Evolutionary conservation across 2,888 invertebrate genomes (phyloP).

Genomic region (Augiades crinisus): DNA sequence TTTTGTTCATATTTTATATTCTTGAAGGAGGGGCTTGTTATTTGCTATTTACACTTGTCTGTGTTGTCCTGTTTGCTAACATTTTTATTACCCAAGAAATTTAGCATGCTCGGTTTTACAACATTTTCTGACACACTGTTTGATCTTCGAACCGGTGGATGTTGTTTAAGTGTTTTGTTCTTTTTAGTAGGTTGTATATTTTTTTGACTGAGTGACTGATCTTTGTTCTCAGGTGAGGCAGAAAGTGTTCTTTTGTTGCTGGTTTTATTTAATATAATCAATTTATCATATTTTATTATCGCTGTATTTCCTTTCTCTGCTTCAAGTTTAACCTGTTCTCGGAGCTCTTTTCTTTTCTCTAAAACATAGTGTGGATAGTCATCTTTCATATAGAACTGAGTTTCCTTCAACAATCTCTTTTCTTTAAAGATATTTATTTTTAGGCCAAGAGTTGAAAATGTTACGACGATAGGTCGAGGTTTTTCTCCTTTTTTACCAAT

Average conservation of each 20-base stretch:
- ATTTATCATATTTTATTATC: conserved; percentile 32
- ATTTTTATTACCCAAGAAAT: neutral
- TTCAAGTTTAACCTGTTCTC: conserved; percentile 27
- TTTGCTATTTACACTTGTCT: too few relatives aligned
- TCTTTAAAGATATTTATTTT: conserved; percentile 21
- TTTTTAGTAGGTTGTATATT: conserved; percentile 27
- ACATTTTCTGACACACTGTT: neutral
- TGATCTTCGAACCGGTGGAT: too few relatives aligned
- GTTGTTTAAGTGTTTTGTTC: conserved; percentile 26
- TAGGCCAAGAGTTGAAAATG: conserved; percentile 15
- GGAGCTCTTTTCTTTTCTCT: conserved; percentile 28
- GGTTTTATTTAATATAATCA: too few relatives aligned
- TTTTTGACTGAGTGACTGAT: conserved; percentile 6
- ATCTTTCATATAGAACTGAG: conserved; percentile 10
- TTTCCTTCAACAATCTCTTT: neutral
- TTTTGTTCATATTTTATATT: too few relatives aligned
- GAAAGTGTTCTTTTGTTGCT: too few relatives aligned
- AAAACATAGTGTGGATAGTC: conserved; percentile 31
- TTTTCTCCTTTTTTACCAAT: conserved; percentile 30
- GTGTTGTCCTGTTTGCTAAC: too few relatives aligned
- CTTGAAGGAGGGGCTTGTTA: too few relatives aligned
- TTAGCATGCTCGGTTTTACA: neutral
- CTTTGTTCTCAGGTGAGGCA: too few relatives aligned
- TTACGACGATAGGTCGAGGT: conserved; percentile 22
- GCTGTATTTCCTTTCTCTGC: conserved; percentile 27